Percentiles rank a stretch among this genome's conserved stretches.
Conservation (phyloP, 1,140 invertebrate genomes). For the Ptiloglossa arizonensis region DNA sequence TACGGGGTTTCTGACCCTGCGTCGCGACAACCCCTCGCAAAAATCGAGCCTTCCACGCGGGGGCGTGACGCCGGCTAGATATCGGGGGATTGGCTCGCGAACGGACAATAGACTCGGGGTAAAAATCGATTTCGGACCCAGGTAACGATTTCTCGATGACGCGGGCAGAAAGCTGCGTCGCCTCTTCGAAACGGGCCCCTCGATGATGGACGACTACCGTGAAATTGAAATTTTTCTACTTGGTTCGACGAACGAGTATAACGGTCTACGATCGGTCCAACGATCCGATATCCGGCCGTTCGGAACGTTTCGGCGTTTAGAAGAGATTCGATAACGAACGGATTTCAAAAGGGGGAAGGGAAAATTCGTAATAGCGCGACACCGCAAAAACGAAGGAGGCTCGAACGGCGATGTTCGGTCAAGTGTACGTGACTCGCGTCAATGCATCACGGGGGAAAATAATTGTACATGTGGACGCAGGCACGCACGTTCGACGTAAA, state of each 20-base stretch:
- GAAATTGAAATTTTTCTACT: constrained; percentile 36
- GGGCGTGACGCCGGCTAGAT: not conserved
- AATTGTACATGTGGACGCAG: constrained; percentile 51
- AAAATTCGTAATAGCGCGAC: constrained; percentile 31
- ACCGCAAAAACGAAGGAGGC: constrained; percentile 7
- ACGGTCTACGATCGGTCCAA: too few relatives aligned
- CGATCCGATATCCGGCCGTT: too few relatives aligned
- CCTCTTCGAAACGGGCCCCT: not conserved
- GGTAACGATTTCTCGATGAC: constrained; percentile 69
- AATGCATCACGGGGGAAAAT: constrained; percentile 48
- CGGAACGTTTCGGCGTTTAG: too few relatives aligned
- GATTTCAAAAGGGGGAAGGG: not conserved
- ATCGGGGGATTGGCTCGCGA: constrained; percentile 20
- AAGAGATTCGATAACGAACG: not conserved
- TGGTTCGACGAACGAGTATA: too few relatives aligned
- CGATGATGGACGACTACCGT: not conserved
- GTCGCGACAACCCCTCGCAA: not conserved
- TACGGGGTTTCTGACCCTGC: constrained; percentile 2
- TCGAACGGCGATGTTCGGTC: constrained; percentile 1
- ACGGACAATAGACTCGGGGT: constrained; percentile 40
- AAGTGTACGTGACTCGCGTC: constrained; percentile 48
- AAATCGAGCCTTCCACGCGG: constrained; percentile 2
- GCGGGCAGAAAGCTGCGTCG: constrained; percentile 44
- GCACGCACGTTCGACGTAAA: constrained; percentile 56
- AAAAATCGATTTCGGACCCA: constrained; percentile 64